Base-by-base conservation (phyloP, 2,797 vertebrate genomes). In the Merluccius polli region DNA sequence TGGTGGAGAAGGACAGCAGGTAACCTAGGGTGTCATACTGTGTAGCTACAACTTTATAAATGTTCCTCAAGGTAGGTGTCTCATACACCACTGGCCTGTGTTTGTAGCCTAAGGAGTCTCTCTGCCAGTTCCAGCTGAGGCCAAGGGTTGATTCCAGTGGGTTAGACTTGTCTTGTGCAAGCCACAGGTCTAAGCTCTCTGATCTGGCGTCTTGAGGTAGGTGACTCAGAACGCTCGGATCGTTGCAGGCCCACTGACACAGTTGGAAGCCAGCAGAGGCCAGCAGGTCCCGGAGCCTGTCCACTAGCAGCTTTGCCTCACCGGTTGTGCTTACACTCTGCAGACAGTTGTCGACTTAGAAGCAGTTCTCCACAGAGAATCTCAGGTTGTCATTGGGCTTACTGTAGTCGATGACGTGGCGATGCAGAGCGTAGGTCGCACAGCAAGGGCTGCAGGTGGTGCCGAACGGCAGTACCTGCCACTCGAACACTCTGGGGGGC, bases 1-100 rank as follows among this genome's bases (percentile, higher is more conserved):
- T n/a, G 74, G 70, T 71, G 7, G 71, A 75, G 27, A 68, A 82
- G 16, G 80, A 78, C 2, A 75, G 16, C 6, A 84, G 31, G 29
- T 59, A 79, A 21, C 78, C 77, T 21, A 84, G 35, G 1, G 78
- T 81, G 38, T 78, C 75, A 24, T 77, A 79, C n/a, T 72, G 75
- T 8, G 38, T 76, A 12, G 70, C 32, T 4, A 72, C 30, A 13
- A 77, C 44, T 29, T 67, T 72, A 18, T 72, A 72, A 7, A 77
- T 18, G n/a, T 77, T 72, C 75, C 48, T 0, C 70, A 65, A 27
- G 52, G 75, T 72, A 7, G 48, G 70, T 9, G 29, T 13, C 21
- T 44, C 52, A 18, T 77, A 72, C 44, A 38, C 18, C 5, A 77
- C 24, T 5, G 48, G 48, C 8, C 24, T 13, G 48, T 63, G 69